These are phyloP conservation scores for Asbolus verrucosus DNA, from an alignment of 1,140 invertebrate species.

Conservation along the genomic window DNA sequence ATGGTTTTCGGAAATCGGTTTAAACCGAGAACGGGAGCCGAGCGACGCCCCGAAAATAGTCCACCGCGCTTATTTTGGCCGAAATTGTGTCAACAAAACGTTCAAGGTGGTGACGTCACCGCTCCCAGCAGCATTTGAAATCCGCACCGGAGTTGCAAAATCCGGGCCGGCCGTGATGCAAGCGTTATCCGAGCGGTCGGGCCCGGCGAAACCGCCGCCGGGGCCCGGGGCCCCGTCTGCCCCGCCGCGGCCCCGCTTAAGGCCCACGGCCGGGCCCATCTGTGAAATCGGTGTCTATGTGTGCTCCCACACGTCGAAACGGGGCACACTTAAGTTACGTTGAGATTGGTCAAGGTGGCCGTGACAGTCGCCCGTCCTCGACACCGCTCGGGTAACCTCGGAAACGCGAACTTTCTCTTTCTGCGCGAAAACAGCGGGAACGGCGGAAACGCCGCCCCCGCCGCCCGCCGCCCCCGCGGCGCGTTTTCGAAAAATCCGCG, in stretches of 20 bases:
- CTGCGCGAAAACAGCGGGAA: slow-evolving; percentile 37
- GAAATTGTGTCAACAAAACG: slow-evolving; percentile 4
- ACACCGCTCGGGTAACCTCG: slow-evolving; percentile 47
- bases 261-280: neutral
- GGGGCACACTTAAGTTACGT: slow-evolving; percentile 56
- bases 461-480: slow-evolving; percentile 5
- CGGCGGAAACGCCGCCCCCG: slow-evolving; percentile 29
- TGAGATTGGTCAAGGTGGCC: slow-evolving; percentile 62
- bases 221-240: too few species aligned
- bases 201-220: too few species aligned
- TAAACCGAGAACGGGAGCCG: too few species aligned
- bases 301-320: slow-evolving; percentile 38
- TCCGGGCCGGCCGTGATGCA: too few species aligned
- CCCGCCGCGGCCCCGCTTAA: slow-evolving; percentile 1
- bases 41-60: neutral
- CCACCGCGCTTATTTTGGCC: neutral
- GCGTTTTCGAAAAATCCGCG: slow-evolving; percentile 33
- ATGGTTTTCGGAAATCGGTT: too few species aligned
- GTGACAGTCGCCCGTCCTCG: slow-evolving; percentile 50
- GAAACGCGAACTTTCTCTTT: slow-evolving; percentile 58
- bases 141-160: too few species aligned
- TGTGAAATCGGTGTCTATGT: slow-evolving; percentile 9
- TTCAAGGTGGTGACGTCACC: slow-evolving; percentile 5
- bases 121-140: too few species aligned
- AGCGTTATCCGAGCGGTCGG: too few species aligned